Base-by-base conservation (phyloP, 2,113 vertebrate genomes). In the Cyprinodon brontotheroides region DNA sequence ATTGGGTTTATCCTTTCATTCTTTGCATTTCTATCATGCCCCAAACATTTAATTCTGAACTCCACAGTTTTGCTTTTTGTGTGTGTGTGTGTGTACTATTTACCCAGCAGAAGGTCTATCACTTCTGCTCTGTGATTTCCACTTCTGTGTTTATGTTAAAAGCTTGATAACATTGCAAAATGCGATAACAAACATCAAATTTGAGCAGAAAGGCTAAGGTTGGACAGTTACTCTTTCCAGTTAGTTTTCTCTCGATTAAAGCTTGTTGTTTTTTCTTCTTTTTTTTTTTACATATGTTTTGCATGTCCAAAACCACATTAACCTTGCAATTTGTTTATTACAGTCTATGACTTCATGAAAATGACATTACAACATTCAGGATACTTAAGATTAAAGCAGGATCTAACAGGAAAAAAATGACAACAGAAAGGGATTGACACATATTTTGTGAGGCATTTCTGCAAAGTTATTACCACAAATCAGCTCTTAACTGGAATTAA, bases 221-320 rank as follows among this genome's bases (percentile, higher is more conserved):
- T n/a, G 7, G 20, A 9, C 50, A 3, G 50, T n/a, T n/a, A n/a
- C 50, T 57, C 15, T 57, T 57, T 57, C 10, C 14, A 14, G 50
- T n/a, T 57, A n/a, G 17, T 57, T 57, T 57, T n/a, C 50, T 20
- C 47, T 4, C 14, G 10, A 20, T 2, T 2, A 57, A n/a, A 57
- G 50, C 20, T 63, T 29, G 4, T 47, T 39, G 43, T 39, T 39
- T 43, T 72, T 73, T 61, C 78, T 37, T 13, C 40, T 74, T 77
- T 68, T 77, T 66, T 38, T 60, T n/a, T 36, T 20, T 48, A 41
- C 71, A 43, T 70, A 6, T 53, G 4, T 53, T 53, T 17, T n/a
- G 17, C 50, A 53, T 78, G 70, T 78, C 81, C 77, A 81, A 68
- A 82, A 78, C 78, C 81, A 77, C 80, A 65, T 76, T 72, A 66